Base-by-base conservation (phyloP, 2,113 vertebrate genomes). In the Sula dactylatra region DNA sequence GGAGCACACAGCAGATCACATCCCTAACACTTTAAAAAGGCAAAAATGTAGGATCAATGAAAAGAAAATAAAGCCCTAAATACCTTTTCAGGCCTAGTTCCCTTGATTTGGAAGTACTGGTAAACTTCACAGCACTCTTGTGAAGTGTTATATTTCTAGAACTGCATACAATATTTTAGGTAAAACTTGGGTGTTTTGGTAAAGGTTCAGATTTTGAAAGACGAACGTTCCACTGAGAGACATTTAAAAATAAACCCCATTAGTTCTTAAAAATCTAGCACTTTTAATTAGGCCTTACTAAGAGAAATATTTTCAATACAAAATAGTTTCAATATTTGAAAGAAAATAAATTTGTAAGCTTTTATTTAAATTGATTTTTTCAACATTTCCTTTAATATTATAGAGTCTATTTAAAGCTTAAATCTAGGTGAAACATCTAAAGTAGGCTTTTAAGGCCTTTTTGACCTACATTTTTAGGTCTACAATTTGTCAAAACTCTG, bases 181-280 rank as follows among this genome's bases (percentile, higher is more conserved):
- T 2, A 80, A 64, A 66, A 49, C n/a, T 15, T 29, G 2, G 3
- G 3, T 2, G 4, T 3, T 24, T 61, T 81, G 9, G 2, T 66
- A 54, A 32, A 94, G 62, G 7, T 58, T 83, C 27, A 73, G 6
- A 66, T 62, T 70, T 81, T 34, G 52, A 81, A 88, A 86, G 13
- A 36, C 13, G 73, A 52, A 24, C 1, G 44, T 45, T 86, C 10
- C 12, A 49, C 18, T 56, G 27, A 64, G 5, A 85, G 7, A 44
- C 3, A 44, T 49, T 6, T 16, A 18, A 88, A 88, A 88, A 64
- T 19, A 79, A 64, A 69, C 2, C 4, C 7, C 9, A 42, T 54
- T 38, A 58, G 7, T 76, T 86, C 36, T 58, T 50, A 40, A 50
- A 74, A 85, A 17, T 2, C 1, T 40, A 67, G 1, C 3, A 12